Evolutionary conservation across 2,113 vertebrate species (phyloP).

Genomic region (Cyprinus carpio): DNA sequence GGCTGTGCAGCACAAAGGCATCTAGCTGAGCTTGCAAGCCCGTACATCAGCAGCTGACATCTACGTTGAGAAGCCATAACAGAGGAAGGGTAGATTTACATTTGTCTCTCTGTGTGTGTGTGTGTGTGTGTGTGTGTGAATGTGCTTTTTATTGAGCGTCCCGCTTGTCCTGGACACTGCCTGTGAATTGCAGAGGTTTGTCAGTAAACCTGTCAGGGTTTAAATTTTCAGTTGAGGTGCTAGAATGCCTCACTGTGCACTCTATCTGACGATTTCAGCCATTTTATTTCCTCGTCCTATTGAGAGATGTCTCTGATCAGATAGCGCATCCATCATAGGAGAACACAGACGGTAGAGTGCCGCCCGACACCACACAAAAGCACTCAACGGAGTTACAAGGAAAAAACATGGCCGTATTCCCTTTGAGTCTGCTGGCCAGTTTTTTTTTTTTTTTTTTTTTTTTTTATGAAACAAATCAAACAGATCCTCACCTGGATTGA

Average conservation of each 20-base stretch:
- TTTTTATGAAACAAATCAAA: constrained; percentile 36
- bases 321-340: constrained; percentile 49
- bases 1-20: constrained; percentile 1
- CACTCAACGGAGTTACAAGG: constrained; percentile 8
- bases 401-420: constrained; percentile 37
- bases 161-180: constrained; percentile 10
- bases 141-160: constrained; percentile 48
- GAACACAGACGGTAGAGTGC: constrained; percentile 4
- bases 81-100: constrained; percentile 34
- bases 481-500: constrained; percentile 36
- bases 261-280: constrained; percentile 44
- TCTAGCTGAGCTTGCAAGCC: constrained; percentile 44
- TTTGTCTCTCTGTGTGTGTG: neutral
- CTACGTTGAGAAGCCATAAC: constrained; percentile 47
- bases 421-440: constrained; percentile 14
- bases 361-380: constrained; percentile 4
- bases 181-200: constrained; percentile 49
- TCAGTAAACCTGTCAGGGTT: constrained; percentile 57
- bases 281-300: constrained; percentile 44
- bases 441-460: neutral
- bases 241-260: constrained; percentile 28
- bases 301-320: constrained; percentile 49
- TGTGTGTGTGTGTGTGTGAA: constrained; percentile 8
- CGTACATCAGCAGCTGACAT: constrained; percentile 35
- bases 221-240: constrained; percentile 36